Evolutionary conservation across 2,888 invertebrate genomes (phyloP).

Genomic region (Cepaea hortensis): DNA sequence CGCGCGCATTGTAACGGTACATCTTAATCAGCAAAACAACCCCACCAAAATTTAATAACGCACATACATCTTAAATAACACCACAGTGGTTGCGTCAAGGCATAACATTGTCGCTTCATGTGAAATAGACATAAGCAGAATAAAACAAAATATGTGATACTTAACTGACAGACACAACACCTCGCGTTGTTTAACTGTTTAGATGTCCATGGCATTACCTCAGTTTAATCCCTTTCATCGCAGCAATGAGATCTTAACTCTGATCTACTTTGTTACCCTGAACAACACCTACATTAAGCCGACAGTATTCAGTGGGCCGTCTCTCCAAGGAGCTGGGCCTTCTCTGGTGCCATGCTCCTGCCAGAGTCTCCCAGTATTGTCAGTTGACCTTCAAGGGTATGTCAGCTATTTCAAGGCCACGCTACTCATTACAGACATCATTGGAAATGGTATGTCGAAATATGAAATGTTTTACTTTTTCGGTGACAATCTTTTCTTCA

Average conservation of each 20-base stretch:
- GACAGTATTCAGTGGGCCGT: neutral
- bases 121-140: no score
- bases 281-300: neutral
- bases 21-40: no score
- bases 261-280: slow-evolving; percentile 8
- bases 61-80: no score
- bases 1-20: no score
- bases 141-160: no score
- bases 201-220: no score
- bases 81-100: no score
- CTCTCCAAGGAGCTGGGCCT: neutral
- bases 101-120: no score
- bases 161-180: no score
- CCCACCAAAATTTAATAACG: no score
- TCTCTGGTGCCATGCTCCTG: neutral
- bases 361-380: neutral
- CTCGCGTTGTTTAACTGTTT: no score
- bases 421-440: neutral
- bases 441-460: neutral
- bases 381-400: neutral
- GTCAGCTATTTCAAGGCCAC: neutral
- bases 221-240: neutral
- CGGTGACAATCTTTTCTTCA: neutral
- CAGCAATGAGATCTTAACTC: neutral
- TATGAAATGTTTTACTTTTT: neutral